These are phyloP conservation scores for Orestias chungarensis DNA, from an alignment of 2,797 vertebrate species.

Conservation along the genomic window DNA sequence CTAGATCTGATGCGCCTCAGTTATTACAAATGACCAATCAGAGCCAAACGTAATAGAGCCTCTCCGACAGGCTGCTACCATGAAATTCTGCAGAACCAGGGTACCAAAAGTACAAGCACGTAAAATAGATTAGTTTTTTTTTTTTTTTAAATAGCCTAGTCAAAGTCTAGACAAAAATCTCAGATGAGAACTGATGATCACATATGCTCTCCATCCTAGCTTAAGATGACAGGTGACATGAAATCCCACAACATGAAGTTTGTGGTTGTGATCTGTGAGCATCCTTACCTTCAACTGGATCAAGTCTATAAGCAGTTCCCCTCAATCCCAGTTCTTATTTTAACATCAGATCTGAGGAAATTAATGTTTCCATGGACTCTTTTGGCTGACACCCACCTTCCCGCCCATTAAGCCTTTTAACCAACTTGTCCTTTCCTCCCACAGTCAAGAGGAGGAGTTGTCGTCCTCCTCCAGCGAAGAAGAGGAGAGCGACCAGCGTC, in stretches of 20 bases:
- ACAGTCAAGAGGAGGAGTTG: constrained; percentile 83
- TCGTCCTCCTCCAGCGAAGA: constrained; percentile 86
- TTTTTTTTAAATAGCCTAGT: background rate
- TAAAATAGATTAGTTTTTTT: background rate
- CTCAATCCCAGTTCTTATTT: background rate
- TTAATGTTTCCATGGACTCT: background rate
- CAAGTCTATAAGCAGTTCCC: background rate
- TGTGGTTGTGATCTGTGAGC: constrained; percentile 1
- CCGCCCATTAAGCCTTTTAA: background rate
- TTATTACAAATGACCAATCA: too few species aligned
- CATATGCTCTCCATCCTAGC: background rate
- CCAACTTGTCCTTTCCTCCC: constrained; percentile 22
- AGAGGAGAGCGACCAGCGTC: constrained; percentile 80
- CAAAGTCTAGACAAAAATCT: background rate
- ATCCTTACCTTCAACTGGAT: background rate
- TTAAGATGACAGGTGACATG: background rate
- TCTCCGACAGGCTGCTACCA: too few species aligned
- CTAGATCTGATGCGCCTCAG: too few species aligned
- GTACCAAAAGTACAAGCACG: background rate
- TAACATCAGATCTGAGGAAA: background rate
- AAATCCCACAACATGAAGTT: background rate
- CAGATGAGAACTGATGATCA: background rate
- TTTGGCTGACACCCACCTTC: background rate
- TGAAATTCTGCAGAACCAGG: background rate
- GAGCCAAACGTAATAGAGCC: too few species aligned